Base-by-base conservation (phyloP, 2,113 vertebrate species). In the Cyanoramphus novaezelandiae region DNA sequence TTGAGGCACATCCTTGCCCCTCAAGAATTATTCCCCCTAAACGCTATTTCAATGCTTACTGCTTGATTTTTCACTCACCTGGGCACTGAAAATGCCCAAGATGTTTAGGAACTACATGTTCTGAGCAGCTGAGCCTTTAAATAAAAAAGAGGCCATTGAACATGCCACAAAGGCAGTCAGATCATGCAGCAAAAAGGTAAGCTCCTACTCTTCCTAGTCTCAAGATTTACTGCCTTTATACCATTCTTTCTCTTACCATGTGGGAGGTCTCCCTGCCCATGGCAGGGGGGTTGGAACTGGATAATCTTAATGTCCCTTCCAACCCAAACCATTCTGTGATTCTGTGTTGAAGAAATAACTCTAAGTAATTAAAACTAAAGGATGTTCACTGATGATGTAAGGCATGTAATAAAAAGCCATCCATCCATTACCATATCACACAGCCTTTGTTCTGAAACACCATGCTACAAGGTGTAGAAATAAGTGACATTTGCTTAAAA, bases 391-490 rank as follows among this genome's bases (percentile, higher is more conserved):
- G 27, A 53, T 62, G 37, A 17, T 72, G 21, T 82, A 25, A 81
- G 44, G 44, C 39, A 75, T 31, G 35, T 67, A 95, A 89, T 57
- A 84, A 93, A 90, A 79, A 65, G 23, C 19, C 17, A 65, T 52
- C 29, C 49, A 75, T 55, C 29, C 52, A 75, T n/a, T 83, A 59
- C 27, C 37, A 50, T 43, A 85, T 35, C 63, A 59, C 82, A 67
- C 4, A 1, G 81, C 81, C 27, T 90, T 82, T 80, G 12, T 59
- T 84, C 60, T 59, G 53, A 86, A 88, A 81, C 70, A 59, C 4
- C 19, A 15, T 12, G 13, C 23, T 86, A 50, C 25, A 14, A 64
- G 55, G 23, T 64, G 25, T 31, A 82, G 23, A 76, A 88, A 55
- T 49, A 74, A 64, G 19, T 53, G 24, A n/a, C 10, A 74, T 44